Conservation (phyloP, 2,797 vertebrate species). For the Cottoperca gobio region DNA sequence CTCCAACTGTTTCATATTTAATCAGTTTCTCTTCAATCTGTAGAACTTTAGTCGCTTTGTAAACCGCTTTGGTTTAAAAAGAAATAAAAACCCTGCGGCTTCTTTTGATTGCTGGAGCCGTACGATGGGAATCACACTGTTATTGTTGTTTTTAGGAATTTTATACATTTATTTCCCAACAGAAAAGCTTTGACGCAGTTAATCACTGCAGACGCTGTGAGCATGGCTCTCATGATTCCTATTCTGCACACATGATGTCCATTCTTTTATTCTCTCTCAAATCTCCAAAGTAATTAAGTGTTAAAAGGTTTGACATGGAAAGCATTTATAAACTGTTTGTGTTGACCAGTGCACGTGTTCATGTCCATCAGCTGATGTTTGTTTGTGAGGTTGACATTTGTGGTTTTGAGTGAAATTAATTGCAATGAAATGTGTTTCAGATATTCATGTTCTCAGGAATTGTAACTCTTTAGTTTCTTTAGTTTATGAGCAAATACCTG, state of each 20-base stretch:
- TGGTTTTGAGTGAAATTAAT: too few species aligned
- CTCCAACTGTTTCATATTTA: slow-evolving; percentile 13
- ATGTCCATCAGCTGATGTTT: too few species aligned
- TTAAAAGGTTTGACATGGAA: neutral
- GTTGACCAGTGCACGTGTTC: too few species aligned
- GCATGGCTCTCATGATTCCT: neutral
- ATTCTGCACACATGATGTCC: neutral
- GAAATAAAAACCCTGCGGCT: neutral
- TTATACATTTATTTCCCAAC: neutral
- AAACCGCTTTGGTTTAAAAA: neutral
- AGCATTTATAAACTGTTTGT: neutral
- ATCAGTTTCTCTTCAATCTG: neutral
- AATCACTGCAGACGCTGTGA: neutral
- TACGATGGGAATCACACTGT: neutral
- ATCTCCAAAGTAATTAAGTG: too few species aligned
- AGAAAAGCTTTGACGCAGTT: neutral
- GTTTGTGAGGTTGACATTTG: too few species aligned
- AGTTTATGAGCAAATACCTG: too few species aligned
- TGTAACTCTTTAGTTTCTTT: too few species aligned
- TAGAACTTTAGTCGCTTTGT: slow-evolving; percentile 10
- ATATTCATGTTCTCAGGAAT: too few species aligned
- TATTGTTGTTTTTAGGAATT: neutral
- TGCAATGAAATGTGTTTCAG: too few species aligned
- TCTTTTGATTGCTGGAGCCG: slow-evolving; percentile 6
- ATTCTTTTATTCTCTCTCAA: neutral